Evolutionary conservation across 2,888 invertebrate species (phyloP).

Genomic region (Brachyopa scutellaris): DNA sequence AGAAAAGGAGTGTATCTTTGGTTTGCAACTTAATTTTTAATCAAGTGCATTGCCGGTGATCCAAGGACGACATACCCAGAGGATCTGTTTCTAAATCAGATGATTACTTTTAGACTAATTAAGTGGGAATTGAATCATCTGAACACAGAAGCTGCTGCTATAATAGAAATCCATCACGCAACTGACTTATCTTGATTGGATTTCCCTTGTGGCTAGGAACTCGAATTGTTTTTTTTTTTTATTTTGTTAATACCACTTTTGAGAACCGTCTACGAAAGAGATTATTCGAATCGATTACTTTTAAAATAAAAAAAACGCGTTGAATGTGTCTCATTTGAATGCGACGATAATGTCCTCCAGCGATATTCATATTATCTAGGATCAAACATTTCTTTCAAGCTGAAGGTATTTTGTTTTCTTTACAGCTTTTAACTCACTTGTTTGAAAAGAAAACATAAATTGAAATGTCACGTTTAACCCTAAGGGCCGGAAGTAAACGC

Average conservation of each 20-base stretch:
- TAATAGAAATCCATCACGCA: neutral
- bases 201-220: neutral
- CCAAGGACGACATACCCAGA: neutral
- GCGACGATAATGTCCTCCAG: conserved; percentile 1
- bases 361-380: neutral
- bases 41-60: neutral
- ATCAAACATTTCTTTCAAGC: neutral
- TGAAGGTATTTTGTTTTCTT: neutral
- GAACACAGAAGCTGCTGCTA: neutral
- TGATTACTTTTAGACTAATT: neutral
- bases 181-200: neutral
- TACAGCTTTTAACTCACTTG: neutral
- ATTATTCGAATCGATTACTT: neutral
- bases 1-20: neutral
- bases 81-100: neutral
- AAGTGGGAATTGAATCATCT: neutral
- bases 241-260: no score
- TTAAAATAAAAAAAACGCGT: no score
- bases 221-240: neutral
- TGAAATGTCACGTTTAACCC: neutral
- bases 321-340: neutral
- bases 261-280: neutral
- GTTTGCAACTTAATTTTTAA: neutral
- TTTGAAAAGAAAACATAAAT: no score
- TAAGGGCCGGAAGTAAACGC: neutral